Evolutionary conservation across 1,140 invertebrate genomes (phyloP), one percentile per base, ranked within the genome.

Genomic region (Plutomurus gul): DNA sequence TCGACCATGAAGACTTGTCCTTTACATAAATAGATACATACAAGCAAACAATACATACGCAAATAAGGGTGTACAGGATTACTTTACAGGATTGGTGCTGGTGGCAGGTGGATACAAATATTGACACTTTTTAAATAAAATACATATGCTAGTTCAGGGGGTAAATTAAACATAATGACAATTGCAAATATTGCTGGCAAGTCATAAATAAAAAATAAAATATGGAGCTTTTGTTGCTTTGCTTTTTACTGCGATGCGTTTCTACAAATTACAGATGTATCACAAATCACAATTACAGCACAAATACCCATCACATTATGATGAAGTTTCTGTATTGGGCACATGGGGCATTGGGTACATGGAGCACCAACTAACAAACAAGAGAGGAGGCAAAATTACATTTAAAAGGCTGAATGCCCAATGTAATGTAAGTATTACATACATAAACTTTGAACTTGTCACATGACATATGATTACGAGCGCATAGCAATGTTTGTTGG

Each of bases 1-100:
- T 84, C 83, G 74, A 84, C 79, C 79, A 84, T 70, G 75, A 82
- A 84, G 16, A 84, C 43, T 82, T 84, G 83, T 70, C 83, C 83
- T 84, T 82, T 49, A 25, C 22, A 56, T 71, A 47, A 16, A 72
- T 40, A 40, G 33, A 40, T 40, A 3, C 22, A 51, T 22, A 72
- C 37, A 72, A 40, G 39, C 39, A 40, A 40, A 30, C 27, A 40
- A 72, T 72, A 43, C 70, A 72, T 72, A 39, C 36, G 70, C 39
- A 39, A 40, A 43, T 72, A 72, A 18, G 40, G 18, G 70, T 72
- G 39, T 72, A 30, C 27, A 60, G 51, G 6, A 25, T 6, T 11
- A 18, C n/a, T 20, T 43, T 13, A 39, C 39, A 43, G 22, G 37
- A 72, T 65, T 6, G 39, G 7, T 43, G 2, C n/a, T 3, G 2